Percentiles rank a stretch among this genome's conserved stretches.
Evolutionary conservation across 2,797 vertebrate genomes (phyloP).

Genomic region (Cetoscarus ocellatus): DNA sequence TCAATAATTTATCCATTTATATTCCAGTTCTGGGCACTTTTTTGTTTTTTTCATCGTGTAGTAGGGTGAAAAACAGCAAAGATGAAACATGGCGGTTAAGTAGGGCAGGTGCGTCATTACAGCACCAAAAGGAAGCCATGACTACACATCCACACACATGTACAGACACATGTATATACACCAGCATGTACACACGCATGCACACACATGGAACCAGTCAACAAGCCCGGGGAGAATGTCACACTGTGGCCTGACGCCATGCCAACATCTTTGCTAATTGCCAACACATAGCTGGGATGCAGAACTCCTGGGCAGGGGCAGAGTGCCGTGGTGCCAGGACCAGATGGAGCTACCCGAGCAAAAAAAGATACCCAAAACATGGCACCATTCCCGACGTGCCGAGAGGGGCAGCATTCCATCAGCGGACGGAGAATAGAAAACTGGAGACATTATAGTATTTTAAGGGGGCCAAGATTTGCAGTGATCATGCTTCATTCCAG

Average conservation of each 20-base stretch:
- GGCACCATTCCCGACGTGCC: constrained; percentile 74
- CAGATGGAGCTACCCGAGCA: constrained; percentile 81
- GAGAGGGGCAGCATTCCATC: constrained; percentile 73
- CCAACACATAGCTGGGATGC: constrained; percentile 82
- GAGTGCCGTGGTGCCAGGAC: constrained; percentile 72
- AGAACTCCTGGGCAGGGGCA: constrained; percentile 82
- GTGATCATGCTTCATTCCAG: constrained; percentile 46
- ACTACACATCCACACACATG: constrained; percentile 21
- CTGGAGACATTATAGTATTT: constrained; percentile 54
- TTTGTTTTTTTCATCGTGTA: too few species aligned
- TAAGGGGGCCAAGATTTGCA: constrained; percentile 52
- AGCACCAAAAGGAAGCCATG: constrained; percentile 30
- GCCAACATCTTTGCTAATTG: constrained; percentile 83
- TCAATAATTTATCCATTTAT: too few species aligned
- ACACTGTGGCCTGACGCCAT: constrained; percentile 66
- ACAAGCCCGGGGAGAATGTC: constrained; percentile 74
- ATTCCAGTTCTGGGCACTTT: too few species aligned
- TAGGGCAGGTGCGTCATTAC: constrained; percentile 17
- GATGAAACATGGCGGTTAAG: constrained; percentile 21
- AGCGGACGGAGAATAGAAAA: constrained; percentile 53
- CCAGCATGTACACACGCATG: constrained; percentile 22
- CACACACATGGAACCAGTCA: constrained; percentile 54
- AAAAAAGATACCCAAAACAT: constrained; percentile 77
- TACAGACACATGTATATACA: constrained; percentile 33
- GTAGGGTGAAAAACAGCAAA: too few species aligned